Base-by-base conservation (phyloP, 2,113 vertebrate genomes). In the Zosterops japonicus region DNA sequence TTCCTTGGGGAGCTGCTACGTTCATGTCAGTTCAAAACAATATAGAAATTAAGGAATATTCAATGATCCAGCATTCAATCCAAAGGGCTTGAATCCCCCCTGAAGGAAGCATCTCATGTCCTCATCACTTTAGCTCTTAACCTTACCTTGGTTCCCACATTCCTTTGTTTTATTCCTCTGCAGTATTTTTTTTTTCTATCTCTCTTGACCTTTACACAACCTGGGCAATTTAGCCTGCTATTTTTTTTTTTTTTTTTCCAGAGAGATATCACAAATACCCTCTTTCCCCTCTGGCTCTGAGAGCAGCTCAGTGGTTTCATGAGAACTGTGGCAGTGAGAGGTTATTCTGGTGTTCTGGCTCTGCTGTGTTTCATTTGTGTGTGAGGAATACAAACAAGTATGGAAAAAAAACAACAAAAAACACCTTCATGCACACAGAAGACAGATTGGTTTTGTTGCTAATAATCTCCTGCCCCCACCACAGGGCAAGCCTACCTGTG, bases 381-480 rank as follows among this genome's bases (percentile, higher is more conserved):
- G 31, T 77, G 57, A 86, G 36, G 59, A 92, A 77, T 72, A 80
- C 15, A 61, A 90, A 57, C 29, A 69, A 19, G 7, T 4, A 11
- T 10, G n/a, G 46, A 5, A 75, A 60, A 83, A 89, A 78, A 0
- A 0, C 5, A 39, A 10, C 36, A 83, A 89, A 78, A 0, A 0
- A 11, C 0, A 0, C 18, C n/a, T 5, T 25, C 53, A 41, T 18
- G 22, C 41, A 77, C 75, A 33, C 8, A 28, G 28, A 82, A 21
- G 29, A n/a, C 28, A 49, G 14, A 15, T 27, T 21, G 24, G 28
- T 72, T 84, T 87, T 52, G 35, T 47, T 57, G 46, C 23, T 49
- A 94, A 0, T 36, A 46, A 53, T 29, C 36, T 78, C 46, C 61
- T 68, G 20, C 25, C 14, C 67, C 31, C 56, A 49, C 8, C 60